Evolutionary conservation across 2,113 vertebrate genomes (phyloP).

Genomic region (Romanogobio albipinnatus): DNA sequence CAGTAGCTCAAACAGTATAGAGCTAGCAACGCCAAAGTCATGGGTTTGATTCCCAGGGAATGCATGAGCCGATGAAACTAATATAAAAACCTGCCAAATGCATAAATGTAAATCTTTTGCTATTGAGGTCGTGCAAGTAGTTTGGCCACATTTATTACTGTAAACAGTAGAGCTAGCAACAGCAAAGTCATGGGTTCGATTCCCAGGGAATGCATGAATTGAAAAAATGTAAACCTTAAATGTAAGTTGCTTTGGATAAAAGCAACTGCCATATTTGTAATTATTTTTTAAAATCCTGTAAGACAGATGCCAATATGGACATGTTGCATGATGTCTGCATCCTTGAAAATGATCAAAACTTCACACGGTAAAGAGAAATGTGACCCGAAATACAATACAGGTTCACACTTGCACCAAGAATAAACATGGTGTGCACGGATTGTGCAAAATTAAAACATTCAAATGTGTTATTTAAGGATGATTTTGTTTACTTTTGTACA

Average conservation of each 20-base stretch:
- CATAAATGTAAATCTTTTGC: background rate
- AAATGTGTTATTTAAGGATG: conserved; percentile 2
- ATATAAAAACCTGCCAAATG: background rate
- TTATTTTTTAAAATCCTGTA: too few relatives aligned
- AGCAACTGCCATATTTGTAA: too few relatives aligned
- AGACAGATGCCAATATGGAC: background rate
- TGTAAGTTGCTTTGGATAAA: too few relatives aligned
- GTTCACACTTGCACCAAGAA: background rate
- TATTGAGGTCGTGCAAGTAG: background rate
- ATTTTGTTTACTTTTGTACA: background rate
- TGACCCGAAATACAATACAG: background rate
- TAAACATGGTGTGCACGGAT: background rate
- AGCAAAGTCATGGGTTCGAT: too few relatives aligned
- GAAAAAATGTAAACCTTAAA: too few relatives aligned
- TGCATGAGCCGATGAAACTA: background rate
- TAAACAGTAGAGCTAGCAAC: background rate
- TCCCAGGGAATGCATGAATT: too few relatives aligned
- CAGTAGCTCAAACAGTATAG: background rate
- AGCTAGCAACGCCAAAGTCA: too few relatives aligned
- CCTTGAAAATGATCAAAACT: background rate
- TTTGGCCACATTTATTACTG: background rate
- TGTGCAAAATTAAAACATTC: background rate
- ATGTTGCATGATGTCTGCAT: background rate
- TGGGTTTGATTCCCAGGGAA: background rate
- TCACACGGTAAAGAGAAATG: background rate